These are phyloP conservation scores for Eueremaeus valkanovi DNA, from an alignment of 2,888 invertebrate genomes.

Conservation along the genomic window DNA sequence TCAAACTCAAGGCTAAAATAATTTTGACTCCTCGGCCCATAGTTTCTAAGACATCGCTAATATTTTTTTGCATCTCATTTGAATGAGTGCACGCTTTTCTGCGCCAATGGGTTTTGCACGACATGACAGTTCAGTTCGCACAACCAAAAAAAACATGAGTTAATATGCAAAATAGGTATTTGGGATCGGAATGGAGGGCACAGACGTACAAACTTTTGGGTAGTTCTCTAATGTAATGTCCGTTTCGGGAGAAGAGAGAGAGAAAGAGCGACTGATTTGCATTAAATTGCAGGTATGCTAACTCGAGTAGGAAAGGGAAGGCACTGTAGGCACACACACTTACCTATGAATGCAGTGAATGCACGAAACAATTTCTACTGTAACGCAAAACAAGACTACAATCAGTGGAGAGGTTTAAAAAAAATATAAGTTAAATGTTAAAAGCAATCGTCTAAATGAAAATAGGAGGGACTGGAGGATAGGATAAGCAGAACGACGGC, in stretches of 20 bases:
- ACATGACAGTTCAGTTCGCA: background rate
- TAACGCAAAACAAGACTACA: background rate
- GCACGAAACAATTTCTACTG: background rate
- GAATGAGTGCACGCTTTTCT: background rate
- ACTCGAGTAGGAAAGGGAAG: background rate
- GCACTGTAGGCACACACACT: too few species aligned
- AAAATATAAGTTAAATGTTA: background rate
- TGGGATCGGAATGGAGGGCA: too few species aligned
- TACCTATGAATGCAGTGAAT: background rate
- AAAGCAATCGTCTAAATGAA: background rate
- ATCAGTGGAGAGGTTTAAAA: conserved; percentile 5
- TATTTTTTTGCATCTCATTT: background rate
- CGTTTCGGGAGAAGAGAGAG: background rate
- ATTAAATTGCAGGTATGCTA: conserved; percentile 9
- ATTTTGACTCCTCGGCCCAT: background rate
- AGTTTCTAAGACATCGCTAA: background rate
- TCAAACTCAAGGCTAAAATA: background rate
- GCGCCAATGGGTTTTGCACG: background rate
- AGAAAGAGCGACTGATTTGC: background rate
- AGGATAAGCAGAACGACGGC: conserved; percentile 8
- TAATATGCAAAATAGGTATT: background rate
- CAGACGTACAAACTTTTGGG: background rate
- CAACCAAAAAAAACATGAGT: background rate
- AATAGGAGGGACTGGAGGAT: conserved; percentile 4
- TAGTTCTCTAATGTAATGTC: background rate